A percentile compares a stretch with the other conserved stretches of the same genome.
Evolutionary conservation across 2,113 vertebrate genomes (phyloP).

Genomic region (Nyctereutes procyonoides): DNA sequence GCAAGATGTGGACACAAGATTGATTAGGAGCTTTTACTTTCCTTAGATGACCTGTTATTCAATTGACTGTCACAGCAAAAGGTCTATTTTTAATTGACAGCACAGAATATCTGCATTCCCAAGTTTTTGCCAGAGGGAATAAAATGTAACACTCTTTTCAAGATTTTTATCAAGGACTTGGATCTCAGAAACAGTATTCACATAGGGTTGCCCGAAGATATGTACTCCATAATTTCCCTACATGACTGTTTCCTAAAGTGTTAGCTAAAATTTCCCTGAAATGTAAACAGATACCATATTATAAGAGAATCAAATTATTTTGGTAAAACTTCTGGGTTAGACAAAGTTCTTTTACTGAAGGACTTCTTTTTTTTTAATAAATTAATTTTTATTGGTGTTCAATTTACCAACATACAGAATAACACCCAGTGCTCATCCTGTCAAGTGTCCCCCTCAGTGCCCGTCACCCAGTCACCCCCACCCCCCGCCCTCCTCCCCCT

Average conservation of each 20-base stretch:
- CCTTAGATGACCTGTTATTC: neutral
- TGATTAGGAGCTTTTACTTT: neutral
- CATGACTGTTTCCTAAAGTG: neutral
- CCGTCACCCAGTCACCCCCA: no score
- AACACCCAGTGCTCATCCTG: no score
- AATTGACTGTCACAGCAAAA: constrained; percentile 4
- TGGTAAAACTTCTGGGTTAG: constrained; percentile 24
- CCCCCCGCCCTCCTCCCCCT: no score
- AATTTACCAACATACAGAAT: no score
- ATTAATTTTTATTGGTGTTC: no score
- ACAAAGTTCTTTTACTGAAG: constrained; percentile 17
- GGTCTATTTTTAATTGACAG: neutral
- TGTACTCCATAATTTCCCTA: neutral
- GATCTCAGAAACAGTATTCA: neutral
- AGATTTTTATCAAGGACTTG: constrained; percentile 5
- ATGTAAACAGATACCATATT: neutral
- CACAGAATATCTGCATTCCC: neutral
- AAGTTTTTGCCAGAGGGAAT: neutral
- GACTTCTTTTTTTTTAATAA: no score
- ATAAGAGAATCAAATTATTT: neutral
- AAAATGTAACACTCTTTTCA: neutral
- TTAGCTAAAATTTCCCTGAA: constrained; percentile 37
- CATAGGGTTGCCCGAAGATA: neutral
- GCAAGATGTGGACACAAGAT: neutral
- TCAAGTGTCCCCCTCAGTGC: no score